Conservation (phyloP, 2,888 invertebrate species). For the Trichogramma dendrolimi region DNA sequence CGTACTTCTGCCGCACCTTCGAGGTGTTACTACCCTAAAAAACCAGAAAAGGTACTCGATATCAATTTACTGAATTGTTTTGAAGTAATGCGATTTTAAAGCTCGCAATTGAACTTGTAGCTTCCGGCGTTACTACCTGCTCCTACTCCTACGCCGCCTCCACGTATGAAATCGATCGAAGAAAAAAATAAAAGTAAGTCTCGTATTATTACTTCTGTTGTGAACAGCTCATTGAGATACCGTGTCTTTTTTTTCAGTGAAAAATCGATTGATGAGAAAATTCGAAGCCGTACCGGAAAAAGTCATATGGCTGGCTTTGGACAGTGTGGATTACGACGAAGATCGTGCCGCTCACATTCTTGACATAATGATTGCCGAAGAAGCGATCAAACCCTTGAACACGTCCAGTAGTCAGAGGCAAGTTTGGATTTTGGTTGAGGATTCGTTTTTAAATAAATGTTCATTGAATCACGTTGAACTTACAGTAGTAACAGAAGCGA, state of each 20-base stretch:
- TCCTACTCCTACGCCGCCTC: slow-evolving; percentile 55
- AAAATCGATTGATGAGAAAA: slow-evolving; percentile 64
- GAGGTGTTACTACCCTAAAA: slow-evolving; percentile 38
- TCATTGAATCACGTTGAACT: slow-evolving; percentile 9
- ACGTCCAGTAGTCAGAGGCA: slow-evolving; percentile 48
- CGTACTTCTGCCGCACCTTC: slow-evolving; percentile 62
- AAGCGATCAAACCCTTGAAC: slow-evolving; percentile 52
- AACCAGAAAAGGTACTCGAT: background rate
- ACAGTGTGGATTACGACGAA: slow-evolving; percentile 83
- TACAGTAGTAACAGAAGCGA: slow-evolving; percentile 43
- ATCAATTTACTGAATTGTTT: slow-evolving; percentile 2
- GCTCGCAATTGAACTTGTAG: slow-evolving; percentile 11
- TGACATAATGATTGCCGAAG: slow-evolving; percentile 67
- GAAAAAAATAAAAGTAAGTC: slow-evolving; percentile 69
- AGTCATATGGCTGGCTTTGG: slow-evolving; percentile 80
- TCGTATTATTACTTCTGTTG: slow-evolving; percentile 9
- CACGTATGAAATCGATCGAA: slow-evolving; percentile 64
- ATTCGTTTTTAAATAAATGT: background rate
- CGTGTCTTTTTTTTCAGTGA: slow-evolving; percentile 57
- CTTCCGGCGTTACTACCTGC: slow-evolving; percentile 27
- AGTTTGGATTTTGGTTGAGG: slow-evolving; percentile 6
- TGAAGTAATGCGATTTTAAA: background rate
- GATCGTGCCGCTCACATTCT: slow-evolving; percentile 77
- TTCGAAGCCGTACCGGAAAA: slow-evolving; percentile 75
- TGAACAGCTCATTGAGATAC: background rate